Base-by-base conservation (phyloP, 2,113 vertebrate genomes). In the Nansenia antarctica region DNA sequence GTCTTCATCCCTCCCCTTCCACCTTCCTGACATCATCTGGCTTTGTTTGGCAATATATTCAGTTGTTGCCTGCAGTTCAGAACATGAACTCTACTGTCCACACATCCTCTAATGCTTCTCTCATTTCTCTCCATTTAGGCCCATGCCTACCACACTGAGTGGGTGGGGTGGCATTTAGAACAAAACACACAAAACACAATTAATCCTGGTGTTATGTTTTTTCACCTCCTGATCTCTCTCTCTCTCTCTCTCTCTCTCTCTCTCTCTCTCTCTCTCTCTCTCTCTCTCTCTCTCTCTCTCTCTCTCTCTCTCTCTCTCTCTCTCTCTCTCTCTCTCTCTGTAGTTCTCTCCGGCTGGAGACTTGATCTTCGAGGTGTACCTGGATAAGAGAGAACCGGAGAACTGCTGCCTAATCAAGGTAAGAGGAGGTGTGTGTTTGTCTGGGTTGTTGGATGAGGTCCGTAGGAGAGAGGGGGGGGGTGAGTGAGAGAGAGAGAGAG, bases 321-420 rank as follows among this genome's bases (percentile, higher is more conserved):
- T 47, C 14, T 62, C 54, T 29, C 35, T 12, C 30, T 22, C 57
- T 78, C 60, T 11, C 31, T 34, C 24, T 22, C 8, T 85, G 34
- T 74, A 99, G 96, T 95, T 97, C 85, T 95, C 94, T 52, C 97
- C 96, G 70, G 95, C 96, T 77, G 97, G 96, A 78, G 97, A 98
- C 86, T 81, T 98, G 87, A 91, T 99, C 79, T 96, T 98, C 73
- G 97, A 98, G 87, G 96, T 97, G n/a, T 99, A 94, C 2, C 91
- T 98, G 80, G 96, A 95, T 85, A 95, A 88, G 82, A 96, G 92
- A 73, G 92, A 93, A 58, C 94, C 94, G 0, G 96, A 98, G 79
- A 94, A 89, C 74, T 97, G 95, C 85, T 93, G 94, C 86, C 94
- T 98, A 89, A 94, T 98, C 82, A 95, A 96, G 93, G 97, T 95